phyloP scores from a whole-genome alignment of 2,888 invertebrate genomes.

The Chromoteleia sp. region DNA sequence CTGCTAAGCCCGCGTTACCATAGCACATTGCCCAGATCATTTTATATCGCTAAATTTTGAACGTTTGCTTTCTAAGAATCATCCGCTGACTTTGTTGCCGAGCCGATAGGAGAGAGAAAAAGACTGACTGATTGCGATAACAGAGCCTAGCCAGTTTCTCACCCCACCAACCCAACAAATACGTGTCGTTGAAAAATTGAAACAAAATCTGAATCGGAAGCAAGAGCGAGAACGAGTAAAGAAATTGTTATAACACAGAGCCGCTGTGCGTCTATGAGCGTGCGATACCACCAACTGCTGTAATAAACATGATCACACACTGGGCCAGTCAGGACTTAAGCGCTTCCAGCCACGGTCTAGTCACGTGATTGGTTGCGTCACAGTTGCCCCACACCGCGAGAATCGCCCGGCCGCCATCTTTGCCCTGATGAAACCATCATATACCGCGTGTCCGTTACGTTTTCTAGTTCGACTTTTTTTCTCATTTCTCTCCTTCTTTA shows the following conservation, averaged over 20 bases:
- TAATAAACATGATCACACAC: slow-evolving; percentile 80
- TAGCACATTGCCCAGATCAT: too few relatives aligned
- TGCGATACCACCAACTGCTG: slow-evolving; percentile 76
- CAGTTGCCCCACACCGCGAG: slow-evolving; percentile 80
- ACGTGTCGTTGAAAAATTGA: slow-evolving; percentile 21
- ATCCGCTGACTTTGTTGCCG: slow-evolving; percentile 84
- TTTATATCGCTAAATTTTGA: too few relatives aligned
- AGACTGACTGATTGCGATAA: slow-evolving; percentile 88
- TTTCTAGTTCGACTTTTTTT: slow-evolving; percentile 25
- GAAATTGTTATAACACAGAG: slow-evolving; percentile 26
- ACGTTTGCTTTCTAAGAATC: too few relatives aligned
- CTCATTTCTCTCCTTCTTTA: not conserved
- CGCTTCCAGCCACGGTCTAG: slow-evolving; percentile 81
- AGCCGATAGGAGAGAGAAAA: slow-evolving; percentile 92
- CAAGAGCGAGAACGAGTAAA: slow-evolving; percentile 61
- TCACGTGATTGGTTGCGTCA: slow-evolving; percentile 84
- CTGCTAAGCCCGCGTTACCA: slow-evolving; percentile 80
- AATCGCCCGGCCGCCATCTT: slow-evolving; percentile 79
- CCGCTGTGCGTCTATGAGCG: slow-evolving; percentile 57
- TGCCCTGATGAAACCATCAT: slow-evolving; percentile 73
- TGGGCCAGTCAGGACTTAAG: slow-evolving; percentile 74
- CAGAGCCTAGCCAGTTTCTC: slow-evolving; percentile 89
- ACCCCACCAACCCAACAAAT: slow-evolving; percentile 86
- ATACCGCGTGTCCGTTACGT: slow-evolving; percentile 61
- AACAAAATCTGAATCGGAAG: not conserved